Evolutionary conservation across 1,140 invertebrate species (phyloP).

Genomic region (Papilio machaon): DNA sequence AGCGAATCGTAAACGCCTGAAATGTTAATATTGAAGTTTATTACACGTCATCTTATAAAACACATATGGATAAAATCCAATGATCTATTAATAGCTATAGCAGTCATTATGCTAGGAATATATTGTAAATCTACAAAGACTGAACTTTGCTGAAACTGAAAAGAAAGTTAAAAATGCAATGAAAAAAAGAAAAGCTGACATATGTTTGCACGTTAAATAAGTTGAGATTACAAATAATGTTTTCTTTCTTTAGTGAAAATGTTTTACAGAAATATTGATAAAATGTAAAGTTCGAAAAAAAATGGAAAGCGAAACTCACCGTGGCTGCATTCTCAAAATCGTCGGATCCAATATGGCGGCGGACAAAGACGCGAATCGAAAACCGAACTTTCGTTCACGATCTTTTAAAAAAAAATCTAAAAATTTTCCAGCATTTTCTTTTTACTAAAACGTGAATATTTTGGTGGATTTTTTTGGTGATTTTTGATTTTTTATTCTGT

Average conservation of each 20-base stretch:
- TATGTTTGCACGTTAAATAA: neutral
- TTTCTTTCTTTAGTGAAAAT: conserved; percentile 38
- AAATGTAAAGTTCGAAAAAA: conserved; percentile 48
- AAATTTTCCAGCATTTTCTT: neutral
- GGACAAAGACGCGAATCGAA: conserved; percentile 53
- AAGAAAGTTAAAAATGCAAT: conserved; percentile 34
- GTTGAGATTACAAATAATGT: neutral
- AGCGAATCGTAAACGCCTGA: neutral
- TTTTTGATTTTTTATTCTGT: conserved; percentile 48
- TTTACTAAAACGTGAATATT: conserved; percentile 28
- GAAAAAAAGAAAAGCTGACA: conserved; percentile 61
- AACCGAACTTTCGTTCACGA: conserved; percentile 40
- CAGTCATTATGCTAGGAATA: neutral
- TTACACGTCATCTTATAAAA: conserved; percentile 14
- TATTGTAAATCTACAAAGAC: conserved; percentile 44
- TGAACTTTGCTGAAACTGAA: conserved; percentile 49
- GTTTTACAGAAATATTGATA: conserved; percentile 53
- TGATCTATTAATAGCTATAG: neutral
- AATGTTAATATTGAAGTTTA: neutral
- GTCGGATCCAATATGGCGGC: conserved; percentile 61
- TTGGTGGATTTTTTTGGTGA: conserved; percentile 42
- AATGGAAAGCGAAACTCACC: conserved; percentile 66
- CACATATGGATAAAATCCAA: neutral
- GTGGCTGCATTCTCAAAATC: conserved; percentile 38
- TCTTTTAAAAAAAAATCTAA: conserved; percentile 12